A percentile compares a stretch with the other conserved stretches of the same genome.
Conservation (phyloP, 2,797 vertebrate genomes). For the Brachymystax lenok region DNA sequence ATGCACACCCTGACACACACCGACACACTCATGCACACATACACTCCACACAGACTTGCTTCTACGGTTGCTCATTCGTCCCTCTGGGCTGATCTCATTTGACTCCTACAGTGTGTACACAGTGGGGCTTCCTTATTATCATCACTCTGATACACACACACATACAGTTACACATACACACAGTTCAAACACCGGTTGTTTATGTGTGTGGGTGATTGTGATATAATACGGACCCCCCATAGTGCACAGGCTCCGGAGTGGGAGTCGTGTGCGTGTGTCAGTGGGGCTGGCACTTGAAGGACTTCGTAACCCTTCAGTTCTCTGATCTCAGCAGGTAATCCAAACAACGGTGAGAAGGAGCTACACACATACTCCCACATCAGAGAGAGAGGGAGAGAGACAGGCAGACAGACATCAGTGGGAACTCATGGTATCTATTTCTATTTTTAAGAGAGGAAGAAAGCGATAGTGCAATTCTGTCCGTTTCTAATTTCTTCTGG, state of each 20-base stretch:
- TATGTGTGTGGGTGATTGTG: neutral
- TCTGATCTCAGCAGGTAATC: neutral
- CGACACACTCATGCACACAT: neutral
- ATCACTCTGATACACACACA: neutral
- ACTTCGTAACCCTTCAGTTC: neutral
- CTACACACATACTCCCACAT: neutral
- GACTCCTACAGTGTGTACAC: neutral
- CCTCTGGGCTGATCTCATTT: neutral
- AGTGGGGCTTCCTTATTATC: neutral
- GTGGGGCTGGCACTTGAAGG: neutral
- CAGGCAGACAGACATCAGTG: neutral
- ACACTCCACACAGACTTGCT: neutral
- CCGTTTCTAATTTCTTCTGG: constrained; percentile 54
- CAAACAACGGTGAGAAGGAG: constrained; percentile 10
- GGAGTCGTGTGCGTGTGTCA: neutral
- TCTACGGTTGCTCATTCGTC: neutral
- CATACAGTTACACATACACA: neutral
- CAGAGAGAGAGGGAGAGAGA: neutral
- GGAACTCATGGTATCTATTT: neutral
- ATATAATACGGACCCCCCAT: neutral
- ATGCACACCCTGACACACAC: neutral
- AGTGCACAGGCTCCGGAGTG: neutral
- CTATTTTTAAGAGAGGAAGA: constrained; percentile 6
- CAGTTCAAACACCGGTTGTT: neutral
- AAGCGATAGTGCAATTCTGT: constrained; percentile 9